Evolutionary conservation across 2,888 invertebrate species (phyloP).

Genomic region (Apamea crenata): DNA sequence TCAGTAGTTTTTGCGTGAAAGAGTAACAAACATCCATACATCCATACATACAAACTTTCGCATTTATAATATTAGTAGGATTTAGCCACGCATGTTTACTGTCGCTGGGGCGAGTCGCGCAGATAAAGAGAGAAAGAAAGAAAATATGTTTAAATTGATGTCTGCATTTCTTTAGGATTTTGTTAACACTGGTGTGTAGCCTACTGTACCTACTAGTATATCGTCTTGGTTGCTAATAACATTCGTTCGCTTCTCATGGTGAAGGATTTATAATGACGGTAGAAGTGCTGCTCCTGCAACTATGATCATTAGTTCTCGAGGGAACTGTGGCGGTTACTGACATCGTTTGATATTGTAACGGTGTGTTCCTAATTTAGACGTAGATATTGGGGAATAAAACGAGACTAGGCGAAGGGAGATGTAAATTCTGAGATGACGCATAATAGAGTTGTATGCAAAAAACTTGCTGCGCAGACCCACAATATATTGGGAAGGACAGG

Average conservation of each 20-base stretch:
- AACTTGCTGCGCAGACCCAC: neutral
- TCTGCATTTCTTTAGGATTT: neutral
- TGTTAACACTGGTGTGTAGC: neutral
- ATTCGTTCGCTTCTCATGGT: too few species aligned
- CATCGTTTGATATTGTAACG: neutral
- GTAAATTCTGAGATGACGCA: neutral
- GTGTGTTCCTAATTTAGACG: neutral
- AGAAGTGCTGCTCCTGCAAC: neutral
- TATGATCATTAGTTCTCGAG: neutral
- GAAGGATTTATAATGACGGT: too few species aligned
- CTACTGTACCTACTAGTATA: too few species aligned
- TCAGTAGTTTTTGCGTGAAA: too few species aligned
- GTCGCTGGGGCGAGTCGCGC: neutral
- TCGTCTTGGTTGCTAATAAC: neutral
- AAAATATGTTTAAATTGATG: neutral
- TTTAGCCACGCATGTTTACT: neutral
- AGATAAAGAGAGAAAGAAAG: too few species aligned
- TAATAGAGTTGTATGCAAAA: neutral
- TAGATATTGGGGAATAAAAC: neutral
- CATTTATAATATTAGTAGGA: too few species aligned
- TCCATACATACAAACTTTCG: too few species aligned
- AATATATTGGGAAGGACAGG: too few species aligned
- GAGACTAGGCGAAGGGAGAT: neutral
- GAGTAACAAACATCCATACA: too few species aligned
- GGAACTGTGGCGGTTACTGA: neutral